A percentile compares a stretch with the other conserved stretches of the same genome.
Evolutionary conservation across 2,888 invertebrate species (phyloP).

Genomic region (Lasioglossum leucozonium): DNA sequence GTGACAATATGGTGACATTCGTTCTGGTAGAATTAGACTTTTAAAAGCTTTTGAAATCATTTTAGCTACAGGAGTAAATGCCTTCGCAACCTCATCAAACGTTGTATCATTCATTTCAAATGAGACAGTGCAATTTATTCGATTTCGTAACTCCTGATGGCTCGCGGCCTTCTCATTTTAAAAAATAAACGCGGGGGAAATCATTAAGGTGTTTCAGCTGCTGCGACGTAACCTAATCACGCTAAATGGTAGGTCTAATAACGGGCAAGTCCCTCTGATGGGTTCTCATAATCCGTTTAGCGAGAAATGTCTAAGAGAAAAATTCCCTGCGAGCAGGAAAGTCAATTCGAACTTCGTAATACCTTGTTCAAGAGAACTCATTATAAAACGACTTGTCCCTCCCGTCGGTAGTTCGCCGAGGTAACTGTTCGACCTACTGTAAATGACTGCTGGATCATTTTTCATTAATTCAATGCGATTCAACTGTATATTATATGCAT

Average conservation of each 20-base stretch:
- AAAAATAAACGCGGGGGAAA: not conserved
- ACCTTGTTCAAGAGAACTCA: not conserved
- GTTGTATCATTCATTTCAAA: not conserved
- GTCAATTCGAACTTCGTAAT: slow-evolving; percentile 9
- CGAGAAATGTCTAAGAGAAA: not conserved
- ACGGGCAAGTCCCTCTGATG: not conserved
- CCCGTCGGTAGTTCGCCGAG: not conserved
- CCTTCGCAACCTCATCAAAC: not conserved
- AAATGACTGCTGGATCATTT: not conserved
- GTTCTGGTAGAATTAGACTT: too few species aligned
- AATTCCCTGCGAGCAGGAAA: slow-evolving; percentile 2
- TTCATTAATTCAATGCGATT: slow-evolving; percentile 3
- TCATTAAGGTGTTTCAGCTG: not conserved
- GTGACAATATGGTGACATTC: too few species aligned
- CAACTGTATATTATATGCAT: not conserved
- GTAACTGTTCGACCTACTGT: not conserved
- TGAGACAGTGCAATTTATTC: not conserved
- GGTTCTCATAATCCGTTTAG: not conserved
- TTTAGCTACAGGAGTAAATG: too few species aligned
- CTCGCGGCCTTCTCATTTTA: not conserved
- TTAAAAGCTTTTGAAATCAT: too few species aligned
- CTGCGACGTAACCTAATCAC: slow-evolving; percentile 2
- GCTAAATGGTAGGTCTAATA: slow-evolving; percentile 2
- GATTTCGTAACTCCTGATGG: not conserved
- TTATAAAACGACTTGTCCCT: not conserved